phyloP scores from a whole-genome alignment of 2,888 invertebrate genomes.

The Acronicta leporina region DNA sequence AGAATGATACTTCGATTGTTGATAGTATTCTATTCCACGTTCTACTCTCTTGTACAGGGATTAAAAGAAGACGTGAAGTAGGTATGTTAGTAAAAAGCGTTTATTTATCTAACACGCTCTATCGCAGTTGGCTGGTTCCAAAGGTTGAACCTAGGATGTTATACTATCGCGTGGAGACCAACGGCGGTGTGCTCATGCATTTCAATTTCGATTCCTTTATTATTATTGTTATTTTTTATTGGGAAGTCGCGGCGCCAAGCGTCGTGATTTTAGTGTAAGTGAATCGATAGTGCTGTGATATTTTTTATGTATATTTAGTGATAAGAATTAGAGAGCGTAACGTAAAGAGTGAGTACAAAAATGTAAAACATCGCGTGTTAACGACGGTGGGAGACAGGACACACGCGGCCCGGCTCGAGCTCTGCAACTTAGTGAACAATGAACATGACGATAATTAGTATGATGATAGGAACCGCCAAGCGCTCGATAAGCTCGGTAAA shows the following conservation, averaged over 20 bases:
- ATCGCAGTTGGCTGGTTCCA: constrained; percentile 18
- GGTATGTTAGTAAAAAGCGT: constrained; percentile 33
- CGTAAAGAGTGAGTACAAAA: constrained; percentile 83
- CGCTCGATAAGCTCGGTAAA: background rate
- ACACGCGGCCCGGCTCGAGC: constrained; percentile 39
- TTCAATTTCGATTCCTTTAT: constrained; percentile 84
- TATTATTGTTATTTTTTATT: constrained; percentile 70
- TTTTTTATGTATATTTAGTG: constrained; percentile 87
- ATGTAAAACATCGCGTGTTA: constrained; percentile 72
- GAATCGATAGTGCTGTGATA: constrained; percentile 89
- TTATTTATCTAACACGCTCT: constrained; percentile 13
- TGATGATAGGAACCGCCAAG: background rate
- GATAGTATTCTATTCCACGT: constrained; percentile 13
- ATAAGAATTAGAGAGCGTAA: constrained; percentile 79
- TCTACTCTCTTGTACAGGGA: constrained; percentile 39
- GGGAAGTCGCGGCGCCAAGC: constrained; percentile 80
- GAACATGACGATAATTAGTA: background rate
- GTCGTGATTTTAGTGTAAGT: constrained; percentile 83
- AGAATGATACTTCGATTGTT: constrained; percentile 28
- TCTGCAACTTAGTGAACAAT: background rate
- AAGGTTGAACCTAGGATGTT: constrained; percentile 10
- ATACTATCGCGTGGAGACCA: constrained; percentile 43
- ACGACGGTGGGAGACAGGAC: constrained; percentile 41
- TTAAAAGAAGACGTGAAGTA: constrained; percentile 28
- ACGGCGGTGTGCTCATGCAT: constrained; percentile 75